Base-by-base conservation (phyloP, 2,888 invertebrate genomes). In the Eupithecia vulgata region DNA sequence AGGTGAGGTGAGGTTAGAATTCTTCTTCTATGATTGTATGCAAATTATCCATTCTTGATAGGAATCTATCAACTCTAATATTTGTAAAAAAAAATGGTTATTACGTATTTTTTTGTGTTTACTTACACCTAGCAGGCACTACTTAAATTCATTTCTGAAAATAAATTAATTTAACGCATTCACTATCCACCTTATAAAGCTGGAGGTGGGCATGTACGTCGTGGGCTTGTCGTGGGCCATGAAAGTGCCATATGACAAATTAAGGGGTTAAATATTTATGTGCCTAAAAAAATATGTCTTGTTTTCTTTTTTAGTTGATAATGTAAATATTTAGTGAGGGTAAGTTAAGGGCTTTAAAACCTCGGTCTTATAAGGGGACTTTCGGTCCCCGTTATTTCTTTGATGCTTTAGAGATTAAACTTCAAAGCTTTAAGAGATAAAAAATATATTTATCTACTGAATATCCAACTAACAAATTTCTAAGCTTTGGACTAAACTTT, bases 401-500 rank as follows among this genome's bases (percentile, higher is more conserved):
- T 61, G 15, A 34, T 34, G 17, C 34, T 21, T n/a, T 10, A 13
- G 37, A 64, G n/a, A 37, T 64, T 64, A 64, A 64, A 64, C 62
- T 35, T 64, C 62, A 64, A 64, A 64, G 35, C 35, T 37, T 64
- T n/a, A 37, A 37, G 30, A 64, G n/a, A 64, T 64, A n/a, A 57
- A 57, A 30, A 25, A 57, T 64, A n/a, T 34, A n/a, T 37, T 35
- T n/a, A 10, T 37, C 12, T 12, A 21, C n/a, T n/a, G 10, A 64
- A 34, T 64, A 61, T 61, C 34, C 34, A 64, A 62, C 1, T 21
- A 21, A 52, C n/a, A 62, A 64, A 12, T 35, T 34, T 35, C 35
- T 17, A 37, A 64, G 62, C 62, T 64, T 64, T 64, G 34, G 10
- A 35, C 12, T 10, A 64, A 64, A 34, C 10, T 64, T 64, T 37